Percentiles rank a stretch among this genome's conserved stretches.
These are phyloP conservation scores for Perca flavescens DNA, from an alignment of 2,113 vertebrate genomes.

Conservation along the genomic window DNA sequence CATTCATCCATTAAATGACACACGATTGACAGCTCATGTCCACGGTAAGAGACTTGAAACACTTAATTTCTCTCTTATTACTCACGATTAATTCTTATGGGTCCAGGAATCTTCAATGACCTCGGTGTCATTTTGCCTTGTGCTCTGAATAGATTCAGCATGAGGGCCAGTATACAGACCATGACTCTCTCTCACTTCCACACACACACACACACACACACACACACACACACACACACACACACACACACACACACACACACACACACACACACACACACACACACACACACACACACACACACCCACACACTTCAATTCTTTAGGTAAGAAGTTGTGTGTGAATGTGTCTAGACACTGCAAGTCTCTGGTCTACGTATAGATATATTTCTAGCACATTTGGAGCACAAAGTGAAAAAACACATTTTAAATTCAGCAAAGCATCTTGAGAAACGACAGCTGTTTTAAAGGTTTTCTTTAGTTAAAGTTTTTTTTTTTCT, in stretches of 20 bases:
- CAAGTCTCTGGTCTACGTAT: not conserved
- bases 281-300: not conserved
- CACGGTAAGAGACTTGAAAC: constrained; percentile 37
- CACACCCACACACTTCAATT: not conserved
- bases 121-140: constrained; percentile 29
- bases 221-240: not conserved
- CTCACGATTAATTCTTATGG: constrained; percentile 40
- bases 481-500: not conserved
- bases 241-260: not conserved
- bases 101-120: constrained; percentile 29
- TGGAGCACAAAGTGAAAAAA: constrained; percentile 28
- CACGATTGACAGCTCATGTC: constrained; percentile 54
- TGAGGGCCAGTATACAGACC: not conserved
- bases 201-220: not conserved
- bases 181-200: no score
- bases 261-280: not conserved
- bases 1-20: constrained; percentile 55
- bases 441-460: not conserved
- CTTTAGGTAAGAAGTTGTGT: no score
- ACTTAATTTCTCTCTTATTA: constrained; percentile 50
- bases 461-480: not conserved
- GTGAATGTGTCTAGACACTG: not conserved
- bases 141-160: not conserved
- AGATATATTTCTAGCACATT: constrained; percentile 5
- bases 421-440: constrained; percentile 13